These are phyloP conservation scores for Agonopterix heracliana DNA, from an alignment of 2,888 invertebrate species.

Conservation along the genomic window DNA sequence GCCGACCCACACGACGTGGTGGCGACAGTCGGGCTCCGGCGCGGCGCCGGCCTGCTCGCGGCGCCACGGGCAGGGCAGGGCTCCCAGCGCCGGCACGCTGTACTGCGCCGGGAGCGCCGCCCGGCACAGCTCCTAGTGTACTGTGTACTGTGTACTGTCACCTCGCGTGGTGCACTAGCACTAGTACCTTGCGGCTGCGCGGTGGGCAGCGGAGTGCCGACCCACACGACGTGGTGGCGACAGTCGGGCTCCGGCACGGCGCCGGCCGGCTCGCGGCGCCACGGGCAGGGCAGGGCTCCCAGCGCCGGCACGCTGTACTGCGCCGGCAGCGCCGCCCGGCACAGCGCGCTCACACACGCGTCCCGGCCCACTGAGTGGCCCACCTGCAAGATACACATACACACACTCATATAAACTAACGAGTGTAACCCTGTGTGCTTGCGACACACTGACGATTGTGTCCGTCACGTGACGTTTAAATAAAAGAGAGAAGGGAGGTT, in stretches of 20 bases:
- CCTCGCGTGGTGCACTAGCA: no score
- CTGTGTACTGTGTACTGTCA: no score
- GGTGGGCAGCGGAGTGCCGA: constrained; percentile 95
- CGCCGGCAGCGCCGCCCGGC: constrained; percentile 96
- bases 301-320: constrained; percentile 95
- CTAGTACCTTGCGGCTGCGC: constrained; percentile 74
- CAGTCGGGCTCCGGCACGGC: constrained; percentile 81
- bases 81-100: constrained; percentile 90
- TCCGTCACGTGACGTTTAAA: no score
- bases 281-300: constrained; percentile 90
- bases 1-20: constrained; percentile 98
- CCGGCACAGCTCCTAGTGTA: constrained; percentile 80
- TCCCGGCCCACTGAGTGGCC: constrained; percentile 83
- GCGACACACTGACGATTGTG: no score
- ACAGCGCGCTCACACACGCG: constrained; percentile 95
- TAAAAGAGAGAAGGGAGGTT: no score
- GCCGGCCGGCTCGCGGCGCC: constrained; percentile 95
- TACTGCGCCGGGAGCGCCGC: constrained; percentile 97
- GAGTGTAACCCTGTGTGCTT: no score
- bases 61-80: constrained; percentile 94
- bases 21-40: constrained; percentile 84
- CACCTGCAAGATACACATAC: constrained; percentile 30
- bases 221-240: constrained; percentile 96
- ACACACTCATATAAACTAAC: background rate
- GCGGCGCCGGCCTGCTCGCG: constrained; percentile 82